Evolutionary conservation across 1,140 invertebrate species (phyloP), one percentile per base, ranked within the genome.

Genomic region (Drosophila oshimai): DNA sequence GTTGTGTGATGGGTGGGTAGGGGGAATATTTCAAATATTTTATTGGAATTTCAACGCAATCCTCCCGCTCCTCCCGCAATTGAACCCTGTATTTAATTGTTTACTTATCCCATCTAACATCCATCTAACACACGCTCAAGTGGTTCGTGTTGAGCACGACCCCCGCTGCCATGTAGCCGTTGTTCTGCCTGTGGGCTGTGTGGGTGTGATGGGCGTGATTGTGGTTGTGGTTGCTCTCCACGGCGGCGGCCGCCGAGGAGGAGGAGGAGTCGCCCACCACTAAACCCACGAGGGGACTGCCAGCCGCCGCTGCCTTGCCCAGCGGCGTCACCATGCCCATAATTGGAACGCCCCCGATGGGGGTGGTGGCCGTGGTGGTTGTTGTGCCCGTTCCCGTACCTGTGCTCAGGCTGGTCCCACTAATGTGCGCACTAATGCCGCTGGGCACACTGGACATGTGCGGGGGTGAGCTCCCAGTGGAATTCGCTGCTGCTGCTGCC

Each of bases 41-140:
- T n/a, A n/a, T n/a, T n/a, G n/a, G n/a, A n/a, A n/a, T n/a, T n/a
- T n/a, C n/a, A n/a, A n/a, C n/a, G n/a, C n/a, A n/a, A n/a, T n/a
- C n/a, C n/a, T n/a, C n/a, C n/a, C n/a, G n/a, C n/a, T n/a, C n/a
- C n/a, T n/a, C n/a, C n/a, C n/a, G n/a, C n/a, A n/a, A n/a, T n/a
- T n/a, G n/a, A n/a, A 6, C 2, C 4, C 1, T 18, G 13, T 24
- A 17, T n/a, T 29, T 15, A 10, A 4, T 26, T 20, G 28, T 9
- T 26, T 36, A 24, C 12, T 34, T 29, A 33, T 7, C 18, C 31
- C 18, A 13, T 15, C 17, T 15, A 44, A n/a, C n/a, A n/a, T n/a
- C n/a, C n/a, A n/a, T n/a, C 79, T 90, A 90, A 88, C 89, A 90
- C 50, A 90, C 89, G 53, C 80, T 90, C 74, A 90, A 71, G 71